Percentiles rank a stretch among this genome's conserved stretches.
Conservation (phyloP, 2,888 invertebrate genomes). For the Melieria crassipennis region DNA sequence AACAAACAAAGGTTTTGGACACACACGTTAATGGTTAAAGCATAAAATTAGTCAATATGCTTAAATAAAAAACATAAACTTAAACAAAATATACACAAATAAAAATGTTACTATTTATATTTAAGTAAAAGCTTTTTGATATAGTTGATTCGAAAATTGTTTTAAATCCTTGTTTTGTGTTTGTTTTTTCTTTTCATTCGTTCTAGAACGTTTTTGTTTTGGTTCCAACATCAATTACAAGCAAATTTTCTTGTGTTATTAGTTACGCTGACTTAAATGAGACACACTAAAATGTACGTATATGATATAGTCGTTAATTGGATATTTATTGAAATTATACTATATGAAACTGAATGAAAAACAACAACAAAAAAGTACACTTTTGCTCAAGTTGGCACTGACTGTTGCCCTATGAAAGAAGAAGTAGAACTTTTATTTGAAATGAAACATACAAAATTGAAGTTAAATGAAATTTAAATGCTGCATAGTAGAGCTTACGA, state of each 20-base stretch:
- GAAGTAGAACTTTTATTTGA: too few species aligned
- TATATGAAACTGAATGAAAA: conserved; percentile 43
- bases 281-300: background rate
- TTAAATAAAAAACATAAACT: conserved; percentile 17
- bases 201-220: conserved; percentile 20
- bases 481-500: too few species aligned
- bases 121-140: conserved; percentile 25
- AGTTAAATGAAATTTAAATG: conserved; percentile 37
- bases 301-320: too few species aligned
- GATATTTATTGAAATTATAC: background rate
- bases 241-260: background rate
- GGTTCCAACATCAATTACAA: conserved; percentile 14
- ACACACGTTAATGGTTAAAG: conserved; percentile 47
- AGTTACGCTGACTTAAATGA: background rate
- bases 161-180: conserved; percentile 47
- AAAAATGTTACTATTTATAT: background rate
- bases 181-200: conserved; percentile 33
- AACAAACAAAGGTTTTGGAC: conserved; percentile 34
- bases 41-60: conserved; percentile 19
- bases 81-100: conserved; percentile 7
- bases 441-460: conserved; percentile 14
- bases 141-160: conserved; percentile 37
- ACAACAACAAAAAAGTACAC: conserved; percentile 62
- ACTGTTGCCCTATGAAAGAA: background rate
- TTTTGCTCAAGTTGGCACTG: conserved; percentile 33